These are phyloP conservation scores for Cydia fagiglandana DNA, from an alignment of 1,140 invertebrate genomes.

Conservation along the genomic window DNA sequence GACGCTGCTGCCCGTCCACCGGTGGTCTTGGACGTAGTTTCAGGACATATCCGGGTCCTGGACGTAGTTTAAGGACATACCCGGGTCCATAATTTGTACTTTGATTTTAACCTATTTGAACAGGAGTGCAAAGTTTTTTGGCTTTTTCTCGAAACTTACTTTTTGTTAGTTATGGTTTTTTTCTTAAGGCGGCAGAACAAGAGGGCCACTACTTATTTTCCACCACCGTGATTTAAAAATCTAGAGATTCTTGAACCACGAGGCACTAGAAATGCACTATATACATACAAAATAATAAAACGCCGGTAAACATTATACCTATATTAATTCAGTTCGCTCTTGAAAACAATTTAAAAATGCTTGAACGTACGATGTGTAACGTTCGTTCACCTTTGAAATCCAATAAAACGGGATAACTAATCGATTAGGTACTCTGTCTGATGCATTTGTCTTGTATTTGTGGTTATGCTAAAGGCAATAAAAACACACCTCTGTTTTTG, in stretches of 20 bases:
- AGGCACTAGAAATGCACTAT: too few species aligned
- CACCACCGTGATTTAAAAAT: not conserved
- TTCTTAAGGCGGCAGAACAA: too few species aligned
- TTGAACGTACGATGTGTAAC: not conserved
- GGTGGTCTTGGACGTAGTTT: too few species aligned
- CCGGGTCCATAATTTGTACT: too few species aligned
- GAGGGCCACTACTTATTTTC: too few species aligned
- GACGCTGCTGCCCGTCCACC: too few species aligned
- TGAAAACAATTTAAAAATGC: constrained; percentile 10
- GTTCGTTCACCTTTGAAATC: constrained; percentile 3
- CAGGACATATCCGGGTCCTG: too few species aligned
- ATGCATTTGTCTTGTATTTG: constrained; percentile 9
- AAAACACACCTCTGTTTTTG: not conserved
- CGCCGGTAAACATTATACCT: not conserved
- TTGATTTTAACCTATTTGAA: too few species aligned
- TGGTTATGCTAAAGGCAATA: not conserved
- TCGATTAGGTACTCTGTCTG: not conserved
- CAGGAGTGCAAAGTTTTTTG: too few species aligned
- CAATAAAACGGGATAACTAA: constrained; percentile 8
- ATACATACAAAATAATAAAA: not conserved
- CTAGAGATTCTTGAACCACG: not conserved
- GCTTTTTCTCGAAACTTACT: too few species aligned
- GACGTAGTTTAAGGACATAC: too few species aligned
- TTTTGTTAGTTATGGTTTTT: too few species aligned
- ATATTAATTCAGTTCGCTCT: not conserved